Evolutionary conservation across 1,140 invertebrate species (phyloP), one percentile per base, ranked within the genome.

Genomic region (Pygmarrhopalites habei): DNA sequence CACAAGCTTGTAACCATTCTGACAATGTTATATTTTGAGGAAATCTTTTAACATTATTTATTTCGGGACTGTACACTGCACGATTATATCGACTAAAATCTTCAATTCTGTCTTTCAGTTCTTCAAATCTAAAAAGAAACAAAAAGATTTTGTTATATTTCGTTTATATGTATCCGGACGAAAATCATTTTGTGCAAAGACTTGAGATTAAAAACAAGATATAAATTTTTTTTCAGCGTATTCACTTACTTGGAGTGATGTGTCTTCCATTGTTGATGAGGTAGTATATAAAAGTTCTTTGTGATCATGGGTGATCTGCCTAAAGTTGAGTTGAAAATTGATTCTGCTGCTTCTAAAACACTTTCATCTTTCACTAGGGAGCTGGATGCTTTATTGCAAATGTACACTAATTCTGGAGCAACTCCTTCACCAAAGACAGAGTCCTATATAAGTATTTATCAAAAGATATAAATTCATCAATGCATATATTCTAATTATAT

Each of bases 321-420:
- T 30, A 55, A 30, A 23, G 59, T 60, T n/a, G 53, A 52, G 7
- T 35, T 47, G 30, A 68, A 65, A 5, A 60, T 44, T 10, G 55
- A 35, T 30, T 68, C 53, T 1, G 60, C 39, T 28, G 60, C 19
- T n/a, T 52, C 23, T 7, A 53, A 12, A 41, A 47, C 21, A 17
- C 49, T 25, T 19, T 46, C 39, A 44, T 68, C 49, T n/a, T 64
- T 52, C n/a, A 66, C 32, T 32, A 47, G 55, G 4, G 61, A 62
- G 19, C 56, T 43, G 23, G 57, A 44, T 15, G 60, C 57, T 58
- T 64, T 69, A 28, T 69, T 66, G 41, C 61, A 69, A 46, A 66
- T 52, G 53, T 58, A 66, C 15, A 64, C 32, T 19, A 63, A n/a
- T 58, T 69, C 61, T 26, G 67, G 57, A 23, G 57, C 44, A n/a